These are phyloP conservation scores for Galeopsomyia nigrocyanea DNA, from an alignment of 2,888 invertebrate genomes.

Conservation along the genomic window DNA sequence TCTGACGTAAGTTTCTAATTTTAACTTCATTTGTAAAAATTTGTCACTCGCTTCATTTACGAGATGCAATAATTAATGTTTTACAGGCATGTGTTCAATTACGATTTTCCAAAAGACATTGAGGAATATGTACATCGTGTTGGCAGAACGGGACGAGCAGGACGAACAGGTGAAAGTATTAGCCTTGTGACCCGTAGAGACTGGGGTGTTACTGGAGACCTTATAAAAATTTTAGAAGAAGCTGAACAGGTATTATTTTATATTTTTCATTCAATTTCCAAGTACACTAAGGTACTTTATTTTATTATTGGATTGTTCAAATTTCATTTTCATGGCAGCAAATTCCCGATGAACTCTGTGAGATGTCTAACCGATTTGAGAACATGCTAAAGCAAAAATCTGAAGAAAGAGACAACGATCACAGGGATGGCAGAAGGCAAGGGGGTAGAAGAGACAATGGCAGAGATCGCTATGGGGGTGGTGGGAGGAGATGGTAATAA, in stretches of 20 bases:
- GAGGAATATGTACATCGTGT: constrained; percentile 97
- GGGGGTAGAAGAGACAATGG: constrained; percentile 61
- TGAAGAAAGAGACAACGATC: constrained; percentile 70
- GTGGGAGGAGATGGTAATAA: constrained; percentile 52
- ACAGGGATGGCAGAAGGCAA: constrained; percentile 66
- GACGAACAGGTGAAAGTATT: constrained; percentile 85
- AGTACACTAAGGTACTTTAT: constrained; percentile 5
- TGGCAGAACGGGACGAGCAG: constrained; percentile 95
- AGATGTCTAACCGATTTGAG: constrained; percentile 83
- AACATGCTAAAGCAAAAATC: constrained; percentile 77
- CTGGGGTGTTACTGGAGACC: constrained; percentile 85
- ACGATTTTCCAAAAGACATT: constrained; percentile 93
- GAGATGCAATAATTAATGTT: constrained; percentile 6
- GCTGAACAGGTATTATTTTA: constrained; percentile 76
- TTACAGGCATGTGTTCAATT: constrained; percentile 86
- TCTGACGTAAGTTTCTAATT: constrained; percentile 73
- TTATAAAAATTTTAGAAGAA: constrained; percentile 89
- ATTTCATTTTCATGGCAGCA: constrained; percentile 69
- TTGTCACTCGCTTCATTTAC: background rate
- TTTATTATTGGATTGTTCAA: background rate
- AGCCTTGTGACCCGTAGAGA: constrained; percentile 85
- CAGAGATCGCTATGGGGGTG: constrained; percentile 55
- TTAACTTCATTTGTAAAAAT: background rate
- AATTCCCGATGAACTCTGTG: constrained; percentile 80
- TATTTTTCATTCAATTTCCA: constrained; percentile 11